Percentiles rank a stretch among this genome's conserved stretches.
phyloP scores from a whole-genome alignment of 2,888 invertebrate species.

The Macrophya annulata region DNA sequence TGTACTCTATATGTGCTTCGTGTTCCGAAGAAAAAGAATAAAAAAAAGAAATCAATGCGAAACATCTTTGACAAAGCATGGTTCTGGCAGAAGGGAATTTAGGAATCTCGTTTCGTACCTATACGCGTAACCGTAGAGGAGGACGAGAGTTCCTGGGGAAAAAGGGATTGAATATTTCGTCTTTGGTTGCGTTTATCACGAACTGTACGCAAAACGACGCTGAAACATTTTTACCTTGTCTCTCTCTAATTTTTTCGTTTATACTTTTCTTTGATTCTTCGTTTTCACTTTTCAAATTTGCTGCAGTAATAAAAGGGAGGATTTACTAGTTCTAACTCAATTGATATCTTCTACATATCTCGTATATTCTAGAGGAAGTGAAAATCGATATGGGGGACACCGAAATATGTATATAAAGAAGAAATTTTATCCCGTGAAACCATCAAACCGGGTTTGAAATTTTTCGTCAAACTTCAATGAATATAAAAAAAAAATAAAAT shows the following conservation, averaged over 20 bases:
- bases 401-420: background rate
- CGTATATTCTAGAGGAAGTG: background rate
- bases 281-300: background rate
- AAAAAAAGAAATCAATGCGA: conserved; percentile 33
- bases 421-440: background rate
- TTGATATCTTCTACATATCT: background rate
- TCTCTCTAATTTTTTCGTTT: background rate
- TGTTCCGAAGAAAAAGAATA: background rate
- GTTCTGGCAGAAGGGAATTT: conserved; percentile 1
- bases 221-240: background rate
- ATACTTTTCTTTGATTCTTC: background rate
- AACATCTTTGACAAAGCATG: conserved; percentile 37
- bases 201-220: conserved; percentile 7
- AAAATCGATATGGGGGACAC: conserved; percentile 5
- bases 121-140: background rate
- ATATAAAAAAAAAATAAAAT: too few relatives aligned
- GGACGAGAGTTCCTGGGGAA: background rate
- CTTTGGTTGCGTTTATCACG: conserved; percentile 23
- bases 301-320: background rate
- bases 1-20: background rate
- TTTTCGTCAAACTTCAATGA: background rate
- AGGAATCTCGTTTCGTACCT: conserved; percentile 29
- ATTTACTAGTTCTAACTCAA: background rate
- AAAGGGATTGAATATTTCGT: conserved; percentile 17
- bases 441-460: background rate